Base-by-base conservation (phyloP, 2,797 vertebrate species). In the Limnodromus scolopaceus region DNA sequence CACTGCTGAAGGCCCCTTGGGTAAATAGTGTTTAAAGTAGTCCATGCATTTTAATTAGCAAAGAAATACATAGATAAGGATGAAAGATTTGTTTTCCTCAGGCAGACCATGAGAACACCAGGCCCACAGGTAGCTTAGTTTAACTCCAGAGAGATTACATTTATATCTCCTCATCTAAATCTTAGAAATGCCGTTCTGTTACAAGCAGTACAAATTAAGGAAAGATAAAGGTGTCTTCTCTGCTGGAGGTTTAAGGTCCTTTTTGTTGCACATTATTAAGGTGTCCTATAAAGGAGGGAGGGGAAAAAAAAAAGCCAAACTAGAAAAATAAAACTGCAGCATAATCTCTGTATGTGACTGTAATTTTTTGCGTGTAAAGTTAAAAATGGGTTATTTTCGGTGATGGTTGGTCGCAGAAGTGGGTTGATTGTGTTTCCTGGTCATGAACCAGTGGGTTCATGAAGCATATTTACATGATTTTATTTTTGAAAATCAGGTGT, bases 11-110 rank as follows among this genome's bases (percentile, higher is more conserved):
- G 48, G 66, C 78, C 93, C 41, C 78, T 87, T 82, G 88, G 87
- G 94, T 87, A 95, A 89, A 93, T 8, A 75, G 63, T 70, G 83
- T 83, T 96, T 95, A 93, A 83, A 95, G 83, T 82, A 95, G 68
- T 85, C 91, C 83, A 75, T 92, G 94, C 80, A 88, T 97, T 98
- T 98, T 97, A 96, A 97, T 97, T 97, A 96, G 71, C 68, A 87
- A 91, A 96, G 94, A 95, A 96, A 93, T 93, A 82, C 70, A 87
- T 84, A 95, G 97, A 94, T 96, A 96, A 97, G 87, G 87, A 90
- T 61, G 66, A 93, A 97, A 93, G 53, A 93, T 96, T 95, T 95
- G 74, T 97, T 94, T 93, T 96, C 93, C 91, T 93, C 69, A 51
- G 91, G 96, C 78, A 95, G 92, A 87, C 65, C 64, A 54, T 49